A percentile compares a stretch with the other conserved stretches of the same genome.
These are phyloP conservation scores for Channa maculata DNA, from an alignment of 2,113 vertebrate species.

Conservation along the genomic window DNA sequence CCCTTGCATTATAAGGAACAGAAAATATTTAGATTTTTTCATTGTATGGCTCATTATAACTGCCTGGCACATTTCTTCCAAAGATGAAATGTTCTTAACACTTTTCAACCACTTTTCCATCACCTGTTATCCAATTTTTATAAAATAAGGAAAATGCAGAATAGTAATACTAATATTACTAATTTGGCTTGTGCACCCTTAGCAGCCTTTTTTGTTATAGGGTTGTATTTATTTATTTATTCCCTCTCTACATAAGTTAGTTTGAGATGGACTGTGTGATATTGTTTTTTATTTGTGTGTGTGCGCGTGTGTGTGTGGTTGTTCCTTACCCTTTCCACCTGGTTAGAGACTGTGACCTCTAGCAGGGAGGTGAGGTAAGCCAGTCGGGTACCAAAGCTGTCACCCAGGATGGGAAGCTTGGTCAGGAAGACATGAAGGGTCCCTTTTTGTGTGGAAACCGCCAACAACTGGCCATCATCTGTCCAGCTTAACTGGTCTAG, in stretches of 20 bases:
- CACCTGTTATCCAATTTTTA: neutral
- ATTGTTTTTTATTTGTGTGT: neutral
- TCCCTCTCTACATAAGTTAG: neutral
- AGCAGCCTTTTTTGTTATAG: neutral
- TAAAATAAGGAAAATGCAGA: neutral
- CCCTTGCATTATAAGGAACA: too few species aligned
- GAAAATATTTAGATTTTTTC: too few species aligned
- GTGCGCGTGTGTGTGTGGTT: neutral
- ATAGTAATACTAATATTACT: neutral
- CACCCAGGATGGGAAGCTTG: conserved; percentile 93
- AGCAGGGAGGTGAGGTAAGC: conserved; percentile 96
- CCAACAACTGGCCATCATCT: conserved; percentile 95
- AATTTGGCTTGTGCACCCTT: neutral
- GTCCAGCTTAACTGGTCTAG: conserved; percentile 94
- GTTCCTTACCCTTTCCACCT: conserved; percentile 89
- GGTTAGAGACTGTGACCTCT: conserved; percentile 93
- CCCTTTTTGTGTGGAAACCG: conserved; percentile 91
- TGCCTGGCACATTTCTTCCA: too few species aligned
- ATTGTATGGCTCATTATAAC: too few species aligned
- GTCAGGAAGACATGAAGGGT: conserved; percentile 94
- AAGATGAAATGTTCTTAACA: neutral
- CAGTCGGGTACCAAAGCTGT: conserved; percentile 89
- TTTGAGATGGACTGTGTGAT: neutral
- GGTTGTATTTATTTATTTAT: neutral
- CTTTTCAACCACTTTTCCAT: neutral